A percentile compares a stretch with the other conserved stretches of the same genome.
These are phyloP conservation scores for Erebia aethiops DNA, from an alignment of 2,888 invertebrate genomes.

Conservation along the genomic window DNA sequence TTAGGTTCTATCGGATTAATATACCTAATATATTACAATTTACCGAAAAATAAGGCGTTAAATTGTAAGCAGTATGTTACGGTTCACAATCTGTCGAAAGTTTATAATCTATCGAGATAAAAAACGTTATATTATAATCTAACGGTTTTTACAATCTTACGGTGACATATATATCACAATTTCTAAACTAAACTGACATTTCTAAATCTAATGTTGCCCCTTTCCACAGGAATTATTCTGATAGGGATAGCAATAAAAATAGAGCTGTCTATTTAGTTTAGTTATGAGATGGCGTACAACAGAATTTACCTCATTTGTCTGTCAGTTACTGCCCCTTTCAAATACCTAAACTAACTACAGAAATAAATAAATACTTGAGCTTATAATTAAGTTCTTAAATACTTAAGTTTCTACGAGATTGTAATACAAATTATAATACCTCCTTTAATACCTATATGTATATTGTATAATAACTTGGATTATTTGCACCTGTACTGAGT, in stretches of 20 bases:
- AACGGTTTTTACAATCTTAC: no score
- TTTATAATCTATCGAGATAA: no score
- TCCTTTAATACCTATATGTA: not conserved
- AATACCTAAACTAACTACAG: not conserved
- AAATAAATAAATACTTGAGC: constrained; percentile 2
- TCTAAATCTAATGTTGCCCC: not conserved
- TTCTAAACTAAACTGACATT: no score
- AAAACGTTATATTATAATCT: no score
- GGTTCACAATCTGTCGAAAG: no score
- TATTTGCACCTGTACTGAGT: constrained; percentile 2
- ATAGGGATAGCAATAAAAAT: not conserved
- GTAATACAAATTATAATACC: constrained; percentile 6
- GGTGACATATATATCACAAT: no score
- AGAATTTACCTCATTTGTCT: not conserved
- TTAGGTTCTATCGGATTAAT: no score
- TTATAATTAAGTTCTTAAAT: not conserved
- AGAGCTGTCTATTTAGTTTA: not conserved
- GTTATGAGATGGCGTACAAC: not conserved
- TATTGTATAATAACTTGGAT: not conserved
- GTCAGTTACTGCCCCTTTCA: not conserved
- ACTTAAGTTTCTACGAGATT: constrained; percentile 1
- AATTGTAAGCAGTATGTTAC: no score
- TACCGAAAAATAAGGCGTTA: no score
- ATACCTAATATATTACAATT: no score
- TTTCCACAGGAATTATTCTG: not conserved